These are phyloP conservation scores for Pedionomus torquatus DNA, from an alignment of 2,113 vertebrate genomes.

Conservation along the genomic window DNA sequence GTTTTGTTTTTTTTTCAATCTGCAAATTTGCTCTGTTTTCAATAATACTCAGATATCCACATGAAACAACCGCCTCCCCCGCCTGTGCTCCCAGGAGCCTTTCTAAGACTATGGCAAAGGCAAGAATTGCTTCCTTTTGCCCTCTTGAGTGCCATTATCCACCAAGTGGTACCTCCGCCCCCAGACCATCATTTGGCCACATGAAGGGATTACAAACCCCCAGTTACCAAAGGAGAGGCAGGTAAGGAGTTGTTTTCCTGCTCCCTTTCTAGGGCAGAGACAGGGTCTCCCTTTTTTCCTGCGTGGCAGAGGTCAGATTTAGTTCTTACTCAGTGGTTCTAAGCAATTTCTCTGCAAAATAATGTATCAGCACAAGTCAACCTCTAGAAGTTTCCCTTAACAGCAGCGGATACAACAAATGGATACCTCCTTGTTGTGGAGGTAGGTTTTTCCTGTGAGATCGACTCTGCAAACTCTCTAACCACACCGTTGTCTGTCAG, in stretches of 20 bases:
- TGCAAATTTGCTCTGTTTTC: background rate
- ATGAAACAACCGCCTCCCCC: background rate
- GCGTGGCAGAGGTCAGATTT: background rate
- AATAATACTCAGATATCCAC: background rate
- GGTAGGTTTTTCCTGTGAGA: background rate
- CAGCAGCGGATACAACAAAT: background rate
- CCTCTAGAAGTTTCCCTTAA: background rate
- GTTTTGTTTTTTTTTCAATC: background rate
- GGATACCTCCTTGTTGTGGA: background rate
- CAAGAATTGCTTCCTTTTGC: background rate
- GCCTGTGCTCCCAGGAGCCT: rapidly evolving
- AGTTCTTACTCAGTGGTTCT: background rate
- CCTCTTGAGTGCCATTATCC: background rate
- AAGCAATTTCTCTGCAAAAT: background rate
- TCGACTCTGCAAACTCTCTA: background rate
- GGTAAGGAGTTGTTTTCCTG: background rate
- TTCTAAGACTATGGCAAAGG: background rate
- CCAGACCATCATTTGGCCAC: background rate
- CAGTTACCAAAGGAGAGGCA: rapidly evolving
- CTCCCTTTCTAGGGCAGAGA: background rate
- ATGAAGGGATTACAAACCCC: no score
- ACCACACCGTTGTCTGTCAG: rapidly evolving
- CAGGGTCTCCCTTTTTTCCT: background rate
- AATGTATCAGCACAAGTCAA: background rate
- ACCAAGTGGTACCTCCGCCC: background rate